Evolutionary conservation across 2,113 vertebrate genomes (phyloP).

Genomic region (Monopterus albus): DNA sequence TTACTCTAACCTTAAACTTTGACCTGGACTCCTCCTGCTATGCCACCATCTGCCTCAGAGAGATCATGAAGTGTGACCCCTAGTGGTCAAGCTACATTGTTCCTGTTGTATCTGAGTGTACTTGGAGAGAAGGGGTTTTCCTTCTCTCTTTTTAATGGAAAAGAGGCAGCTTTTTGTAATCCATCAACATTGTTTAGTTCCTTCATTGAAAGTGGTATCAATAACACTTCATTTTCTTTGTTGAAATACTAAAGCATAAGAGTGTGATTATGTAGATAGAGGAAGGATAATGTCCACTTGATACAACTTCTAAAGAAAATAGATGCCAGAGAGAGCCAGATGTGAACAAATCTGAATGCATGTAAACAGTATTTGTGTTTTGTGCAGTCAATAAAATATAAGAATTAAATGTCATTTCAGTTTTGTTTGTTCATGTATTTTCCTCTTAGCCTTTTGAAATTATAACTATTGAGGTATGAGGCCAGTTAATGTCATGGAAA

Average conservation of each 20-base stretch:
- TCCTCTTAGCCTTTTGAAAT: no score
- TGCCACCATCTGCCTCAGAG: conserved; percentile 91
- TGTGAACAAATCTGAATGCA: conserved; percentile 39
- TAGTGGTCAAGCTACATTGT: conserved; percentile 31
- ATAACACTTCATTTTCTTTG: conserved; percentile 38
- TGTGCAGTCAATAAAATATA: conserved; percentile 50
- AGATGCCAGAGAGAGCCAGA: conserved; percentile 23
- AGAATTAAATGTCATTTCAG: no score
- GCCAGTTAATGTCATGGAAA: no score
- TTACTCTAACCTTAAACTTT: conserved; percentile 86
- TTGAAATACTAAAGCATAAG: conserved; percentile 24
- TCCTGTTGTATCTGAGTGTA: conserved; percentile 5
- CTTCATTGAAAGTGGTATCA: conserved; percentile 18
- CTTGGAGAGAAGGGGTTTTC: background rate
- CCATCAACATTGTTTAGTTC: conserved; percentile 19
- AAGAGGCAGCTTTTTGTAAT: conserved; percentile 41
- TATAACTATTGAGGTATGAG: no score
- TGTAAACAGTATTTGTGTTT: conserved; percentile 49
- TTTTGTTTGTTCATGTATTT: no score
- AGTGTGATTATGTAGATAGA: background rate
- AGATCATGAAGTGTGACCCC: conserved; percentile 93
- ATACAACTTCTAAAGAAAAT: conserved; percentile 5
- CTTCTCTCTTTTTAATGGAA: background rate
- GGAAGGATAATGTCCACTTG: background rate
- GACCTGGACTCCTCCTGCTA: conserved; percentile 93